Evolutionary conservation across 2,797 vertebrate species (phyloP), one percentile per base, ranked within the genome.

Genomic region (Podargus strigoides): DNA sequence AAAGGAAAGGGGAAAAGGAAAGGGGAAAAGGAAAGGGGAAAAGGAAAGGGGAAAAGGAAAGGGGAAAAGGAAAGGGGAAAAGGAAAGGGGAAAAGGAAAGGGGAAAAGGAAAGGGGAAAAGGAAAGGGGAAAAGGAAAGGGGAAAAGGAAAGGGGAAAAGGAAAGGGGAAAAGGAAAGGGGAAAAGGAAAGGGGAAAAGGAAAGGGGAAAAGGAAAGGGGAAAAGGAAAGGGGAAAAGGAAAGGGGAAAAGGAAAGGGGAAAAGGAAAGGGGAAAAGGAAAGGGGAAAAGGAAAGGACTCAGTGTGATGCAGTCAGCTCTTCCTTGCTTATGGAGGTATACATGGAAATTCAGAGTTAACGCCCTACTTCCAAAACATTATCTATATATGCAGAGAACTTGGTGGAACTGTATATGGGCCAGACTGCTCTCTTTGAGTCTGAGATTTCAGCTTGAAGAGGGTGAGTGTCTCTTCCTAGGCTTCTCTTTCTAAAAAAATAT

Each of bases 261-360:
- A 76, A 13, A 23, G 11, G 5, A 14, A 87, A 23, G 5, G 19
- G 20, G 3, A 39, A 75, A 8, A 27, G 10, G 4, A 15, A 86
- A 11, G 26, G 11, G 14, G 59, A 64, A 4, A 7, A n/a, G n/a
- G n/a, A n/a, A 81, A 66, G 37, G 50, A 42, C 39, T 27, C 2
- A 0, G 12, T 14, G 22, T 84, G 53, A 41, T 16, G 30, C 1
- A 2, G 3, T 70, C 42, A 69, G 17, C 6, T 34, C 26, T 47
- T 73, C 21, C 24, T 73, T 0, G 0, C 28, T 53, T 79, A 41
- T 14, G 12, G 24, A 69, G 26, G 3, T 23, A 34, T 23, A 32
- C 1, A 21, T 17, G 28, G 58, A 50, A 75, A 67, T 67, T 75
- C 36, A 67, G 58, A 90, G 39, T 17, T 85, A 23, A 70, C 1